Conservation (phyloP, 2,113 vertebrate species). For the Sceloporus undulatus region DNA sequence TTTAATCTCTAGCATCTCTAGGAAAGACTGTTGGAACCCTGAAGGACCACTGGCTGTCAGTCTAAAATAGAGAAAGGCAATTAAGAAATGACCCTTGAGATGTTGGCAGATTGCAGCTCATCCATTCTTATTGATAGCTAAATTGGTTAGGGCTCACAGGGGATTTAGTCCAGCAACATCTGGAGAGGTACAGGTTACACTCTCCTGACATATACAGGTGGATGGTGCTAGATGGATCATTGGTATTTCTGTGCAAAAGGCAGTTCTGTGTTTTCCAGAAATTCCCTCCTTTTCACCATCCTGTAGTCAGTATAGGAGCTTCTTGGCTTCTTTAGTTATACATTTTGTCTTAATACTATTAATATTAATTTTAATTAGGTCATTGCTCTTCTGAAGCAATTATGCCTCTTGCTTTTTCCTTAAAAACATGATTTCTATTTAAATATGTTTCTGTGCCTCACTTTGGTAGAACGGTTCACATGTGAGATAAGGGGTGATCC, state of each 20-base stretch:
- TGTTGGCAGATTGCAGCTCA: too few species aligned
- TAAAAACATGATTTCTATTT: background rate
- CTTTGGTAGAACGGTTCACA: background rate
- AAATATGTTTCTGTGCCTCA: background rate
- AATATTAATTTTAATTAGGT: background rate
- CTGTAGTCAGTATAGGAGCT: background rate
- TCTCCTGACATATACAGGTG: background rate
- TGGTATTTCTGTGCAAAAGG: background rate
- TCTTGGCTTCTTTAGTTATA: background rate
- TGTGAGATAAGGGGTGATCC: background rate
- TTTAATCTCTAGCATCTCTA: background rate
- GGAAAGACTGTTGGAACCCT: too few species aligned
- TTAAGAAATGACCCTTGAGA: too few species aligned
- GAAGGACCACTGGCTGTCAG: too few species aligned
- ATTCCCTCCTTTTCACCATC: background rate
- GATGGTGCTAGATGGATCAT: background rate
- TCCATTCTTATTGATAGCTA: background rate
- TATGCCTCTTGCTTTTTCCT: background rate
- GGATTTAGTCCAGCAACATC: background rate
- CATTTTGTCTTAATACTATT: background rate
- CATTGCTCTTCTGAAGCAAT: background rate
- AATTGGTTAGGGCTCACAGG: background rate
- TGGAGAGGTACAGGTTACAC: background rate
- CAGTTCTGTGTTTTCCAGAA: background rate
- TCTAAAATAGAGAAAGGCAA: too few species aligned